Base-by-base conservation (phyloP, 2,888 invertebrate species). In the Bombyx huttoni region DNA sequence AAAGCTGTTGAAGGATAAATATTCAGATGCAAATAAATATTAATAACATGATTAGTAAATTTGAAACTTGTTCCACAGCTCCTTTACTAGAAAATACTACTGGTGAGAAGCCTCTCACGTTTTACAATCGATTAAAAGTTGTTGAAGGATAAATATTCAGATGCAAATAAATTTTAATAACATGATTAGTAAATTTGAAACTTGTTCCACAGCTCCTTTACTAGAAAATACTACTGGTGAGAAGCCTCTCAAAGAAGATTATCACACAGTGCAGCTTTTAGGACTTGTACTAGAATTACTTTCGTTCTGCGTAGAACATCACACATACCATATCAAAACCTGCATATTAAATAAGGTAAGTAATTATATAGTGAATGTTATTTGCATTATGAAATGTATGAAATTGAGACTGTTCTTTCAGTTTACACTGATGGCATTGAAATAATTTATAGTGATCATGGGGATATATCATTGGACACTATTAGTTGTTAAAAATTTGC, bases 251-350 rank as follows among this genome's bases (percentile, higher is more conserved):
- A 94, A 94, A 75, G 99, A 99, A 84, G 98, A 99, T 83, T 98
- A 98, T 81, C 94, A 96, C 84, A 98, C 97, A 52, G 98, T 98
- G 62, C 98, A 99, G 89, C 90, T 99, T 59, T 89, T 98, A 60
- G 97, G 98, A 53, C 91, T 99, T 63, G 97, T 99, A 58, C 88
- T 99, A 67, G 99, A 99, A 81, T 90, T 99, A 65, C 89, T 99
- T 60, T 95, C 98, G 47, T 99, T 99, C 89, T 99, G 99, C 88
- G 98, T 99, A 50, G 99, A 99, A 81, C 99, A 99, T 90, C 99
- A 99, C 89, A 96, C 97, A 54, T 98, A 97, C 90, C 97, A 99
- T 90, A 98, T 99, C 84, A 98, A 98, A 82, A 98, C 98, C 79
- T 98, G 97, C 89, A 95, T 98, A 83, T 91, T 99, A 73, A 96